Evolutionary conservation across 2,113 vertebrate species (phyloP).

Genomic region (Mohoua ochrocephala): DNA sequence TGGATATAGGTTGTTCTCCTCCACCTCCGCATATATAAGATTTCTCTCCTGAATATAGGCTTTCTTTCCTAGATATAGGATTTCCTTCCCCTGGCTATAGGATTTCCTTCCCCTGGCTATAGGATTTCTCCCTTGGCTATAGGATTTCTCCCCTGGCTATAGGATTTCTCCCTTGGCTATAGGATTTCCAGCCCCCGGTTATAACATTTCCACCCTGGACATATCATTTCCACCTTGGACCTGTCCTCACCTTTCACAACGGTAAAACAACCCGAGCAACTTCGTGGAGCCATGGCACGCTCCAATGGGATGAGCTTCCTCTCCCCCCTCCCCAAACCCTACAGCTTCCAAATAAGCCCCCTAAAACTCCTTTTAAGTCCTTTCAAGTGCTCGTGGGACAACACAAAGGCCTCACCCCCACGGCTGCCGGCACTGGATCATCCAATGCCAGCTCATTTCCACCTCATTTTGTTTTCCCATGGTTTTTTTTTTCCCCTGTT

Average conservation of each 20-base stretch:
- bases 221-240: neutral
- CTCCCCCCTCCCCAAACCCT: too few relatives aligned
- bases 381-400: neutral
- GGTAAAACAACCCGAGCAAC: neutral
- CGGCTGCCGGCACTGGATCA: neutral
- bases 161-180: neutral
- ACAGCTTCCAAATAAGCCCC: neutral
- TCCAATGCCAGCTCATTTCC: neutral
- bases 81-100: neutral
- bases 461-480: neutral
- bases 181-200: neutral
- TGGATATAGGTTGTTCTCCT: neutral
- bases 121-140: neutral
- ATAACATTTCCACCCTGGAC: neutral
- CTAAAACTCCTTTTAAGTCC: neutral
- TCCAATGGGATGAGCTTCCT: neutral
- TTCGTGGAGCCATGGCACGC: fast-evolving
- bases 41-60: neutral
- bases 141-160: neutral
- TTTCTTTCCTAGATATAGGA: neutral
- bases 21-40: neutral
- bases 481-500: fast-evolving
- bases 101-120: neutral
- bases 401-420: neutral
- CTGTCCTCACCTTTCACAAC: neutral